Evolutionary conservation across 23 tunicate genomes (phyloP), one percentile per base, ranked within the genome.

Genomic region (Phallusia fumigata): DNA sequence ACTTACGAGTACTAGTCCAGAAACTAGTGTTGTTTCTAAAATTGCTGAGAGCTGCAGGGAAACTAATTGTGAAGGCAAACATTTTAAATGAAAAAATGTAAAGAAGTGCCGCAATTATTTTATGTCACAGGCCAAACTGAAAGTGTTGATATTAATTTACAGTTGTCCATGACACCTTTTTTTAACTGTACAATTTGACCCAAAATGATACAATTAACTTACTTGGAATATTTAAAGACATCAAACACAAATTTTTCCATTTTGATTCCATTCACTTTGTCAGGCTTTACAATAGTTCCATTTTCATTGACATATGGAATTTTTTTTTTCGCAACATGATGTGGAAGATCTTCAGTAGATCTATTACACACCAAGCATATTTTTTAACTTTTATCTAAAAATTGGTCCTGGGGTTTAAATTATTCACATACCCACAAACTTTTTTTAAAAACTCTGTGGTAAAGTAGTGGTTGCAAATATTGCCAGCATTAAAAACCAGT

Each of bases 171-270:
- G n/a, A n/a, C n/a, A 13, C 18, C 18, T 51, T 51, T 15, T 51
- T 51, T 13, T 51, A 51, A 51, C 18, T 51, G 58, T 51, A 51
- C 58, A 51, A 51, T 18, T 13, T 51, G 15, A 51, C 58, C 18
- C 58, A 76, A n/a, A n/a, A 36, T 34, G 58, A 10, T 33, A 31
- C 35, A 12, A 10, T 13, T 33, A 13, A 84, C 97, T 81, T 82
- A 88, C 92, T 96, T 86, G 31, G 99, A 79, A 92, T 76, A 89
- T 50, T 90, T 82, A 84, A 96, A 96, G 32, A 96, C 99, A 72
- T 96, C 99, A 76, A 96, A 96, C 33, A 96, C 97, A 80, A 96
- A 96, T 58, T 96, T 96, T 82, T 96, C 99, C 91, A 96, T 85
- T 69, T 96, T 96, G 50, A 96, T 88, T 19, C 99, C 99, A 52